Percentiles rank a stretch among this genome's conserved stretches.
phyloP scores from a whole-genome alignment of 2,113 vertebrate species.

The Ageneiosus marmoratus region DNA sequence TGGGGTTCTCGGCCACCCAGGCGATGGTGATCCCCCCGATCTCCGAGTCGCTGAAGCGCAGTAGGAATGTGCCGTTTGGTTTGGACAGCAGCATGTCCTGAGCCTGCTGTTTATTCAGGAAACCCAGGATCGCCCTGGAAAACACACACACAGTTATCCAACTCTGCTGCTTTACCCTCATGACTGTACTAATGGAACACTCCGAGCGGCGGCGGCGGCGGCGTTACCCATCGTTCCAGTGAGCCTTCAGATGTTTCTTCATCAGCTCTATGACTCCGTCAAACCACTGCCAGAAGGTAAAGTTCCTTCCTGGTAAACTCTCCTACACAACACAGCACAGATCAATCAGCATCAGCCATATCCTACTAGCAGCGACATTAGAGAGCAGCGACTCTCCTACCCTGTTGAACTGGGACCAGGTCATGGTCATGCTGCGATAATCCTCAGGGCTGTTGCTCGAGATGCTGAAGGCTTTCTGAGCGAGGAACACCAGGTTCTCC shows the following conservation, averaged over 20 bases:
- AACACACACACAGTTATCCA: neutral
- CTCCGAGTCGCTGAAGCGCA: conserved; percentile 94
- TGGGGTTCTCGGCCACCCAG: conserved; percentile 83
- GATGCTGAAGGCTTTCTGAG: conserved; percentile 89
- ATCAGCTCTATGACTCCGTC: conserved; percentile 95
- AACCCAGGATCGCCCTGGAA: conserved; percentile 89
- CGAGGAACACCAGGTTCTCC: conserved; percentile 89
- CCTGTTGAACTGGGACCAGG: conserved; percentile 92
- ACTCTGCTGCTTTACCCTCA: neutral
- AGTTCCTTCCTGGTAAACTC: conserved; percentile 89
- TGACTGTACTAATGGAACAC: neutral
- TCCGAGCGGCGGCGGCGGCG: too few relatives aligned
- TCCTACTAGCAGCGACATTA: neutral
- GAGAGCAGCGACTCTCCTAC: conserved; percentile 55
- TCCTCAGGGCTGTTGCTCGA: conserved; percentile 83
- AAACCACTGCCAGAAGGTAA: conserved; percentile 99
- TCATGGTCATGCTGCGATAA: conserved; percentile 84
- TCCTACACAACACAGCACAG: conserved; percentile 71
- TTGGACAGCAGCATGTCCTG: conserved; percentile 93
- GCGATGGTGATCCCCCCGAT: conserved; percentile 97
- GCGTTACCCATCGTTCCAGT: conserved; percentile 94
- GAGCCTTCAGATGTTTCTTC: conserved; percentile 92
- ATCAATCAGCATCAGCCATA: too few relatives aligned
- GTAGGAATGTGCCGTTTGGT: conserved; percentile 91
- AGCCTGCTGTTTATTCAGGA: conserved; percentile 95